phyloP scores from a whole-genome alignment of 2,888 invertebrate genomes.

The Ischnus inquisitorius region DNA sequence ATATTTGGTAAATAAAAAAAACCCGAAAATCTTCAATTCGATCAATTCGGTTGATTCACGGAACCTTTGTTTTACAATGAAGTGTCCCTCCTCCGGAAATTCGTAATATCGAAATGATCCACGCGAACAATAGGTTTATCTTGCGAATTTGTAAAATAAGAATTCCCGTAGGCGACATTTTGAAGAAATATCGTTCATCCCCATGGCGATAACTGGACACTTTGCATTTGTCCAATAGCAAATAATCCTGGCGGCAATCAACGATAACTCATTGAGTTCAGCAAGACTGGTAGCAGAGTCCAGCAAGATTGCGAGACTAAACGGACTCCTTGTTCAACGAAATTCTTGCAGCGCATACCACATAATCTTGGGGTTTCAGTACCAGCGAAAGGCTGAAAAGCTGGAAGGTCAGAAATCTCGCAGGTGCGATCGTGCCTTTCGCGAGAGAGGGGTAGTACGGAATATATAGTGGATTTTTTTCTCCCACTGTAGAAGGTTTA shows the following conservation, averaged over 20 bases:
- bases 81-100: too few species aligned
- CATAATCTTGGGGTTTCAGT: not conserved
- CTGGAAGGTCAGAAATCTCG: constrained; percentile 61
- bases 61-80: too few species aligned
- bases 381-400: constrained; percentile 49
- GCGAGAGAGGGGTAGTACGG: constrained; percentile 36
- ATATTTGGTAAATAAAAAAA: too few species aligned
- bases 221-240: not conserved
- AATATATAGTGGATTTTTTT: constrained; percentile 4
- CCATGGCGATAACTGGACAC: not conserved
- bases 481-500: constrained; percentile 47
- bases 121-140: too few species aligned
- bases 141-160: not conserved
- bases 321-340: constrained; percentile 54
- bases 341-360: constrained; percentile 59
- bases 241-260: not conserved
- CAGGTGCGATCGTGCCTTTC: constrained; percentile 64
- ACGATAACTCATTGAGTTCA: not conserved
- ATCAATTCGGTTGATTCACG: too few species aligned
- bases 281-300: constrained; percentile 42
- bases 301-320: constrained; percentile 27
- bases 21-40: too few species aligned
- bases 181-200: not conserved
- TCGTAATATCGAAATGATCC: too few species aligned
- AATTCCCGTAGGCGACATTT: not conserved